phyloP scores from a whole-genome alignment of 2,113 vertebrate species.

The Uria aalge region DNA sequence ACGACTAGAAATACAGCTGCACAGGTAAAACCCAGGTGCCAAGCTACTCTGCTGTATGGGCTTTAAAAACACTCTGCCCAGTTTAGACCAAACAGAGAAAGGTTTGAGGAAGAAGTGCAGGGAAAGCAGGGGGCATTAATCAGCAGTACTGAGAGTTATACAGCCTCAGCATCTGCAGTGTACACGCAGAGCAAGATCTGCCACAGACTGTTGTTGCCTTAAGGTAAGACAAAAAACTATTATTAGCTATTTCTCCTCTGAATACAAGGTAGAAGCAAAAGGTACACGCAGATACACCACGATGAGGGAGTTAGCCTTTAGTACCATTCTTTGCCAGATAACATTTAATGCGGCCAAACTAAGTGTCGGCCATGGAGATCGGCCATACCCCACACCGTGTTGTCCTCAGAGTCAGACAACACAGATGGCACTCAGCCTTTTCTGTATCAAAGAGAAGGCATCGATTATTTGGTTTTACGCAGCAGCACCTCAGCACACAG shows the following conservation, averaged over 20 bases:
- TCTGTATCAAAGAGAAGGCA: neutral
- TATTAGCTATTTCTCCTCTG: neutral
- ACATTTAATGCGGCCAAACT: neutral
- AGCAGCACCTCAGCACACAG: neutral
- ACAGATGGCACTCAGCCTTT: neutral
- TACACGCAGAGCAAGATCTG: neutral
- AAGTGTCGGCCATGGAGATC: neutral
- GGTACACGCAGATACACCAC: neutral
- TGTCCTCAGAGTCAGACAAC: neutral
- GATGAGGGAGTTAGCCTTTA: neutral
- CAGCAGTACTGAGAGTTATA: neutral
- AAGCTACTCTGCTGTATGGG: neutral
- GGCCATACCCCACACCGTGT: rapidly evolving
- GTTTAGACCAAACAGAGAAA: neutral
- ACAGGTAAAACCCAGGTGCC: neutral
- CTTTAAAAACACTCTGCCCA: neutral
- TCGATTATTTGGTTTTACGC: neutral
- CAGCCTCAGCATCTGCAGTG: neutral
- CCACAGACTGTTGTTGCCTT: neutral
- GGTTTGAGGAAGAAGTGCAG: neutral
- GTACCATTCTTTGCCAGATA: neutral
- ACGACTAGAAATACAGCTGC: neutral
- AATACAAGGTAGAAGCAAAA: neutral
- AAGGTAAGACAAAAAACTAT: neutral
- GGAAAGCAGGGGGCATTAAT: neutral